These are phyloP conservation scores for Trissoscelio sp. DNA, from an alignment of 2,888 invertebrate species.

Conservation along the genomic window DNA sequence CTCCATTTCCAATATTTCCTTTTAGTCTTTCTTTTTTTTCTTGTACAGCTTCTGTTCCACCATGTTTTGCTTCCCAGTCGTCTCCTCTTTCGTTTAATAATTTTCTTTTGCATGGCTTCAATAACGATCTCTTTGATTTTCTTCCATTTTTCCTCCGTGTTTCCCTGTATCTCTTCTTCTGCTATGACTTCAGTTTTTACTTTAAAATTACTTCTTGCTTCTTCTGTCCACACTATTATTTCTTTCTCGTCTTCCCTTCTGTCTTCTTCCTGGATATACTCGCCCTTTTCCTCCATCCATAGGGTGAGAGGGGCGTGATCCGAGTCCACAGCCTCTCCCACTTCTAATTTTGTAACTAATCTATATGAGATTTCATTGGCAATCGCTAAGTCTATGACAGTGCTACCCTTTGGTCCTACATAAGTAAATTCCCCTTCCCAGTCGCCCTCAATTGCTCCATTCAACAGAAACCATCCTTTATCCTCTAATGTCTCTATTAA, in stretches of 20 bases:
- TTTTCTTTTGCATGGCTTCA: slow-evolving; percentile 17
- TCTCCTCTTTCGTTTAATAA: not conserved
- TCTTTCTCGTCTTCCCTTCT: not conserved
- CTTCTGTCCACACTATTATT: slow-evolving; percentile 6
- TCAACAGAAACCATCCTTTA: slow-evolving; percentile 61
- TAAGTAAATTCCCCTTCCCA: slow-evolving; percentile 65
- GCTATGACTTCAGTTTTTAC: not conserved
- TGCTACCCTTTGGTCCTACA: slow-evolving; percentile 46
- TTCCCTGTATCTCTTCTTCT: not conserved
- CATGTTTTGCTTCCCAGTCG: not conserved
- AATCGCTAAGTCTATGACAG: slow-evolving; percentile 65
- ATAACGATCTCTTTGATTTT: not conserved
- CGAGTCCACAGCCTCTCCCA: slow-evolving; percentile 54
- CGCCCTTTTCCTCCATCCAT: not conserved
- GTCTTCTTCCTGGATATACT: slow-evolving; percentile 9
- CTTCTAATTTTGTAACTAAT: slow-evolving; percentile 17
- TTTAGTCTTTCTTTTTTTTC: not conserved
- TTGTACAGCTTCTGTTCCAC: slow-evolving; percentile 3
- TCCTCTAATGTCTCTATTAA: slow-evolving; percentile 50
- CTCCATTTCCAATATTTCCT: slow-evolving; percentile 13
- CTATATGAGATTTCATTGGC: slow-evolving; percentile 21
- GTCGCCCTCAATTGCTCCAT: slow-evolving; percentile 60
- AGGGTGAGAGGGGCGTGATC: slow-evolving; percentile 56
- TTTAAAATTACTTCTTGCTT: not conserved
- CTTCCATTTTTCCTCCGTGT: not conserved